Evolutionary conservation across 2,797 vertebrate genomes (phyloP), one percentile per base, ranked within the genome.

Genomic region (Acomys russatus): DNA sequence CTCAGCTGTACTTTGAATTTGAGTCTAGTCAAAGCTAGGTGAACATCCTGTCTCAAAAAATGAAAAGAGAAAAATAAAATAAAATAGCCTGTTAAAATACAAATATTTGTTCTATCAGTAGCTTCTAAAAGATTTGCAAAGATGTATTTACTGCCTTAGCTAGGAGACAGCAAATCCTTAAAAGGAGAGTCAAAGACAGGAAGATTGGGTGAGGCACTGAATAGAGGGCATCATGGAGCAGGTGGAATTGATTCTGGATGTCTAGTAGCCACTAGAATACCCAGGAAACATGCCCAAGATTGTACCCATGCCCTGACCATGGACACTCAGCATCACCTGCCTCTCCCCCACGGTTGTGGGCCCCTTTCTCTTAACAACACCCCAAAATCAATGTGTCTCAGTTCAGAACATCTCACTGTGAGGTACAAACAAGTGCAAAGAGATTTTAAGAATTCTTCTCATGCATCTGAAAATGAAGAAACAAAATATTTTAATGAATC

Each of bases 41-140:
- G 38, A 88, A 51, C 10, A 44, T 59, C 70, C 33, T 73, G 10
- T 38, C 22, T 88, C 54, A 71, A 10, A 38, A 28, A 35, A 28
- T 71, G 17, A 30, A 1, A 66, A 12, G 66, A 22, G 63, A 4
- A 61, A 9, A 64, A 0, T n/a, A n/a, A 12, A 51, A 25, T 9
- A 30, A 79, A 89, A 28, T n/a, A 92, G 71, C 64, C 70, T 68
- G 38, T 86, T 94, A 93, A 96, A 84, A 94, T 88, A 76, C 25
- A 96, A 97, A 84, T 91, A 88, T 74, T 92, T 95, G n/a, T 18
- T 56, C 76, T 68, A 93, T 84, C 92, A 88, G 79, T 59, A 54
- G 23, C 30, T 66, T 44, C 76, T 74, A 93, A 83, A 5, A 82
- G 54, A 82, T 84, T 49, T 82, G 15, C 25, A 79, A 20, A n/a